phyloP scores from a whole-genome alignment of 2,888 invertebrate species.

The Odontomyia ornata region DNA sequence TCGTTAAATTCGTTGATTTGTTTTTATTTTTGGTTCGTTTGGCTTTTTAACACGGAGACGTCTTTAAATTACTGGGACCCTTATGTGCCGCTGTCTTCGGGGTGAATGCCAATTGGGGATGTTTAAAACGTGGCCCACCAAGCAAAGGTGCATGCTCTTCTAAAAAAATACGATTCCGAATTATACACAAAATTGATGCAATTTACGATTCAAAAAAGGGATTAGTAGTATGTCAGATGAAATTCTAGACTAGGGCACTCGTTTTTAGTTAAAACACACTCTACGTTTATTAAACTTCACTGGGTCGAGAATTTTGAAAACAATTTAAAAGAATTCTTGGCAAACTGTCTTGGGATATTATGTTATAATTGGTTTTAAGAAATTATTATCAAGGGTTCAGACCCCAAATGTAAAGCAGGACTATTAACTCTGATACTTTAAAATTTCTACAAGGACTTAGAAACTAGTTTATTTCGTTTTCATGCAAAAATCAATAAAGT shows the following conservation, averaged over 20 bases:
- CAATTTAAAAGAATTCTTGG: no score
- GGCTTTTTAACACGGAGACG: conserved; percentile 52
- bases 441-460: no score
- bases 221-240: not conserved
- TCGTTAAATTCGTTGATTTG: not conserved
- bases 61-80: conserved; percentile 50
- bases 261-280: not conserved
- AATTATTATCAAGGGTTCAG: no score
- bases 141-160: conserved; percentile 68
- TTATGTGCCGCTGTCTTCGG: conserved; percentile 50
- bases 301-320: not conserved
- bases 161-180: conserved; percentile 57
- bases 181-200: conserved; percentile 56
- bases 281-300: not conserved
- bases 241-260: not conserved
- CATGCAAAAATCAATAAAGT: no score
- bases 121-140: conserved; percentile 62
- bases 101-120: conserved; percentile 53
- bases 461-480: no score
- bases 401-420: no score
- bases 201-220: conserved; percentile 39
- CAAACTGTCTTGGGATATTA: no score
- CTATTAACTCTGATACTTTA: no score
- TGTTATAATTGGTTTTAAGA: no score
- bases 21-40: not conserved